These are phyloP conservation scores for Microtus pennsylvanicus DNA, from an alignment of 2,113 vertebrate species.

Conservation along the genomic window DNA sequence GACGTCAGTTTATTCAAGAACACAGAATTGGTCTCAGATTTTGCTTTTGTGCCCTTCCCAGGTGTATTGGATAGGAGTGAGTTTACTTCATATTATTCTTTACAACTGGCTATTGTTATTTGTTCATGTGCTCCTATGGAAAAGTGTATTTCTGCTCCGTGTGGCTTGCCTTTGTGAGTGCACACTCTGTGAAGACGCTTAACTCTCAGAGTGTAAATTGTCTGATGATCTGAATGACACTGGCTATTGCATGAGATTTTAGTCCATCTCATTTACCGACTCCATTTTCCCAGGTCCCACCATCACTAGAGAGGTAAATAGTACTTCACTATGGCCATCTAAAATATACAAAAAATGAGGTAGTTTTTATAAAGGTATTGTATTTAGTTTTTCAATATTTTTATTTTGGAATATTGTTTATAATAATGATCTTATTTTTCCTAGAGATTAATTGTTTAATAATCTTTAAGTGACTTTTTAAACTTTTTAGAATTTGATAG, in stretches of 20 bases:
- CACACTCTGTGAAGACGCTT: too few relatives aligned
- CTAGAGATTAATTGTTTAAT: not conserved
- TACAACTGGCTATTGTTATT: too few relatives aligned
- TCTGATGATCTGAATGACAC: not conserved
- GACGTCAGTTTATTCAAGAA: too few relatives aligned
- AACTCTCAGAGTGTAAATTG: not conserved
- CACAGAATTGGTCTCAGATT: too few relatives aligned
- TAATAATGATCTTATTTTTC: not conserved
- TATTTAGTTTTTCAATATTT: not conserved
- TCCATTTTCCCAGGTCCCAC: not conserved
- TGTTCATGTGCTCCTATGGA: too few relatives aligned
- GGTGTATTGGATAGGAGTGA: too few relatives aligned
- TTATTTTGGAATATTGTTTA: not conserved
- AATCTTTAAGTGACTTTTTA: not conserved
- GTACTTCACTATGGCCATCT: not conserved
- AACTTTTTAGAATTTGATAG: conserved; percentile 34
- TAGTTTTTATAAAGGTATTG: not conserved
- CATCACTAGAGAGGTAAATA: not conserved
- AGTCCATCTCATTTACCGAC: not conserved
- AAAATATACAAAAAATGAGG: not conserved
- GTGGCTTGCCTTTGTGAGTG: too few relatives aligned
- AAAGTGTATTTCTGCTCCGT: too few relatives aligned
- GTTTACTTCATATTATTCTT: too few relatives aligned
- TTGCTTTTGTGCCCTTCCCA: too few relatives aligned
- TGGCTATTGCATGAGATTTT: not conserved